These are phyloP conservation scores for Corythaixoides concolor DNA, from an alignment of 2,113 vertebrate genomes.

Conservation along the genomic window DNA sequence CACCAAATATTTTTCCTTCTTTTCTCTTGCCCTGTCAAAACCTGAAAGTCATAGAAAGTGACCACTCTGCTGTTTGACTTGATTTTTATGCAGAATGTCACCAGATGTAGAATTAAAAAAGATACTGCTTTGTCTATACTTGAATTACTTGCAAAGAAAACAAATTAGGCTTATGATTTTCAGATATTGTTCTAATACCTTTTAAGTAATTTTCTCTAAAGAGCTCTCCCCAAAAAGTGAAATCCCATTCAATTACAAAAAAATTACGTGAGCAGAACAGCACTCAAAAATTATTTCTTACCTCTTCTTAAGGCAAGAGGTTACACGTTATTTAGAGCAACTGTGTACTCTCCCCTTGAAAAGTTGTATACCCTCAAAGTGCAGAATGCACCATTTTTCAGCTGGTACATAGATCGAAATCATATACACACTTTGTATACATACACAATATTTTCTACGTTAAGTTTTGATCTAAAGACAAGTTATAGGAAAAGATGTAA, in stretches of 20 bases:
- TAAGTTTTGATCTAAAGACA: background rate
- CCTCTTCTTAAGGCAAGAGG: background rate
- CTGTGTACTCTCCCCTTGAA: background rate
- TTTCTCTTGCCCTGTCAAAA: background rate
- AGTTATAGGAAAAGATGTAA: background rate
- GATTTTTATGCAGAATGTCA: background rate
- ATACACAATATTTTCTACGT: background rate
- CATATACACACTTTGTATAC: background rate
- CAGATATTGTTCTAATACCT: background rate
- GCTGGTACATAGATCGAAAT: background rate
- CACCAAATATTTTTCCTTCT: background rate
- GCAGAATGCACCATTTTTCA: background rate
- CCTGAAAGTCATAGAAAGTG: background rate
- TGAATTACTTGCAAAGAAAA: background rate
- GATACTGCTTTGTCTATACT: background rate
- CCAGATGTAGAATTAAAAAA: background rate
- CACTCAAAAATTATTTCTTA: background rate
- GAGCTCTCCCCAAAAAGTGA: background rate
- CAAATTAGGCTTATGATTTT: background rate
- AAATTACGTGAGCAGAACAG: background rate
- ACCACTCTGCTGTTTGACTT: background rate
- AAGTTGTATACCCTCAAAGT: accelerated
- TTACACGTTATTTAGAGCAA: background rate
- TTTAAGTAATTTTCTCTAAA: background rate
- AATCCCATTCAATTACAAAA: background rate